Evolutionary conservation across 2,888 invertebrate species (phyloP).

Genomic region (Ectemnius continuus): DNA sequence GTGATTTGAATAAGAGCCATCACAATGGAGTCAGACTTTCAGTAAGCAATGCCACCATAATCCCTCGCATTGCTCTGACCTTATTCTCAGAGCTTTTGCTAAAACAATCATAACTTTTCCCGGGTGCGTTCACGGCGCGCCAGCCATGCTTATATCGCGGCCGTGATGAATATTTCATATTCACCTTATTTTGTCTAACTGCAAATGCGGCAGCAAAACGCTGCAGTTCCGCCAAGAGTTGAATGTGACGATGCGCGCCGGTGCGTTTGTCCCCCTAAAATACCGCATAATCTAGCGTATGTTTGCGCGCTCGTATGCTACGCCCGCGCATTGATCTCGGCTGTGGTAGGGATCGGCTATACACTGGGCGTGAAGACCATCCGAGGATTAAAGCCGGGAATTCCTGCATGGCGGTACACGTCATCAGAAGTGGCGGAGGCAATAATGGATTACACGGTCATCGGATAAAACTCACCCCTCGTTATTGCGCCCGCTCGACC

Average conservation of each 20-base stretch:
- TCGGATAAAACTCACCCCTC: conserved; percentile 61
- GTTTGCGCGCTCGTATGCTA: too few relatives aligned
- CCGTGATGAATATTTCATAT: conserved; percentile 58
- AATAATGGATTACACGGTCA: conserved; percentile 69
- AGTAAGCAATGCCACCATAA: conserved; percentile 39
- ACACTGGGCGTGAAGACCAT: conserved; percentile 33
- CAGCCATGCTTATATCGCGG: conserved; percentile 24
- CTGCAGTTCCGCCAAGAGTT: conserved; percentile 41
- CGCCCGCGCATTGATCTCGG: too few relatives aligned
- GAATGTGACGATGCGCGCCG: conserved; percentile 46
- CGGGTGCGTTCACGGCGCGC: conserved; percentile 27
- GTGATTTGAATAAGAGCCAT: neutral
- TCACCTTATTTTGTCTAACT: conserved; percentile 47
- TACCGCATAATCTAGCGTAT: too few relatives aligned
- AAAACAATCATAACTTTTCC: conserved; percentile 61
- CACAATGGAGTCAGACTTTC: neutral
- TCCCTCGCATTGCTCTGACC: conserved; percentile 57
- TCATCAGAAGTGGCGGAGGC: conserved; percentile 56
- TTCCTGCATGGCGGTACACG: conserved; percentile 53
- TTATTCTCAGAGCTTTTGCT: conserved; percentile 36
- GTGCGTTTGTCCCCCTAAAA: too few relatives aligned
- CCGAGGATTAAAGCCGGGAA: conserved; percentile 55
- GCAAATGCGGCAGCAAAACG: conserved; percentile 37
- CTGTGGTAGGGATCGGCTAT: conserved; percentile 10
- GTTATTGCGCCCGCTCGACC: conserved; percentile 48